Conservation (phyloP, 2,888 invertebrate species). For the Hedya salicella region DNA sequence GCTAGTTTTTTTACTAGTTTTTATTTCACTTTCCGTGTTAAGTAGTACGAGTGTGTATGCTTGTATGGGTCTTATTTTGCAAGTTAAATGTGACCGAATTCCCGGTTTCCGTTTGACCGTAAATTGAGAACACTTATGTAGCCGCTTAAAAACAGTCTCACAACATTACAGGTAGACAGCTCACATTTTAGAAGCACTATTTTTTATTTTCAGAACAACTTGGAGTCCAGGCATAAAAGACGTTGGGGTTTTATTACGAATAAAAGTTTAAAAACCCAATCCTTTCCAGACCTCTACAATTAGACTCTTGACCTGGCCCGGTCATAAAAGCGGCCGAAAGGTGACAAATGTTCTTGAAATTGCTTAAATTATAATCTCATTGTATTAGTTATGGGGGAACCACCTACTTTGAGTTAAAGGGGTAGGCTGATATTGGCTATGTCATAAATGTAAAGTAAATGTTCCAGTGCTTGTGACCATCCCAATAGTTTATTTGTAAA, state of each 20-base stretch:
- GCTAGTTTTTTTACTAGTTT: too few species aligned
- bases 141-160: not conserved
- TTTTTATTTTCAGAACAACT: not conserved
- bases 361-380: constrained; percentile 30
- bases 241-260: constrained; percentile 23
- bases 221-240: constrained; percentile 20
- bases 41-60: too few species aligned
- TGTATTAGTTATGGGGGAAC: constrained; percentile 24
- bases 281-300: constrained; percentile 21
- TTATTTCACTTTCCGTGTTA: too few species aligned
- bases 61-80: too few species aligned
- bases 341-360: constrained; percentile 25
- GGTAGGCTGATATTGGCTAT: too few species aligned
- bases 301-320: constrained; percentile 13
- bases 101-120: too few species aligned
- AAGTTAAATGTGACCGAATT: too few species aligned
- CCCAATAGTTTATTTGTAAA: too few species aligned
- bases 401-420: not conserved
- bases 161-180: not conserved
- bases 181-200: not conserved
- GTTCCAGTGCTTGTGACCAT: too few species aligned
- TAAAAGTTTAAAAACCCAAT: constrained; percentile 31
- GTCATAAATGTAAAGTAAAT: too few species aligned
- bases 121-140: too few species aligned
- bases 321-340: constrained; percentile 14